These are phyloP conservation scores for Lethrus apterus DNA, from an alignment of 1,140 invertebrate genomes.

Conservation along the genomic window DNA sequence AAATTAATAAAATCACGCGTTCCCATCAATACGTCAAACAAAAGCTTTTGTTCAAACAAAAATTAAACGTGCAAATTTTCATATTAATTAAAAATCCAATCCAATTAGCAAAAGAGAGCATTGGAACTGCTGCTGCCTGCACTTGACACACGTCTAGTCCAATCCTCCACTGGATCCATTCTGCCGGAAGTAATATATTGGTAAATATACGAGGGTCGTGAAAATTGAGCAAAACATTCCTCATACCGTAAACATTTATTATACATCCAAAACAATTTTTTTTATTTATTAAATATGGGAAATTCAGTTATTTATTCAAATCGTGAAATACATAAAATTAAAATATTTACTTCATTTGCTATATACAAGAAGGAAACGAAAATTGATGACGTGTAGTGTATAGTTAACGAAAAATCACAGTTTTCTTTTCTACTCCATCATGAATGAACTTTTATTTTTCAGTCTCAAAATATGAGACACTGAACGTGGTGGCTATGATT, in stretches of 20 bases:
- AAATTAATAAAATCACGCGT: constrained; percentile 9
- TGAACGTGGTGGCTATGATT: too few relatives aligned
- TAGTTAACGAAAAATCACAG: too few relatives aligned
- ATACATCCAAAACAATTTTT: too few relatives aligned
- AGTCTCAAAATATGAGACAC: too few relatives aligned
- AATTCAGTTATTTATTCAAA: too few relatives aligned
- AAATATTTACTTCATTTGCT: too few relatives aligned
- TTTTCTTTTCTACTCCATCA: too few relatives aligned
- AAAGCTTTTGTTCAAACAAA: constrained; percentile 18
- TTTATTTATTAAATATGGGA: too few relatives aligned
- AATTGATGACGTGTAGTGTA: too few relatives aligned
- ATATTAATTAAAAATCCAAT: constrained; percentile 42
- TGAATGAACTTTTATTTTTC: too few relatives aligned
- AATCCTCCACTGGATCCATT: constrained; percentile 26
- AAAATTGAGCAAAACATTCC: constrained; percentile 14
- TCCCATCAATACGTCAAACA: constrained; percentile 21
- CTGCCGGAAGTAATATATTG: constrained; percentile 24
- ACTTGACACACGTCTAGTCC: constrained; percentile 39
- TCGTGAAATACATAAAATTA: too few relatives aligned
- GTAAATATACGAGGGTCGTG: constrained; percentile 20
- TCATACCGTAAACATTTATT: not conserved
- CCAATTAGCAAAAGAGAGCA: constrained; percentile 39
- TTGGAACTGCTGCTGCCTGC: constrained; percentile 36
- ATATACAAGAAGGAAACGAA: too few relatives aligned
- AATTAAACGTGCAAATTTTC: constrained; percentile 35